Evolutionary conservation across 2,797 vertebrate genomes (phyloP).

Genomic region (Sternotherus odoratus): DNA sequence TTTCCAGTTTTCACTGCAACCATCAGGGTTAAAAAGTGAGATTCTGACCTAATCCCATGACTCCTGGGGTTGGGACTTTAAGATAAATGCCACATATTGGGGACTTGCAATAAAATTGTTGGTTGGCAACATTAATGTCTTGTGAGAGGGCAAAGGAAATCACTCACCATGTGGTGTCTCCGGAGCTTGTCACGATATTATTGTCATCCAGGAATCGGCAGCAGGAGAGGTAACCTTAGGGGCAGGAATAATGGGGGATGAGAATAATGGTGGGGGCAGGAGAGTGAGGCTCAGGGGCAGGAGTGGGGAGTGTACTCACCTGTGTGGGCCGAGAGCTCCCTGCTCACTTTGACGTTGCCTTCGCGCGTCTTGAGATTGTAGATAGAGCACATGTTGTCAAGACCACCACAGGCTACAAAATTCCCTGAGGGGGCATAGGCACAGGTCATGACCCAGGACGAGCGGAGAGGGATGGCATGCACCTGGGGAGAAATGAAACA

Average conservation of each 20-base stretch:
- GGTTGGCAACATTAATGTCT: neutral
- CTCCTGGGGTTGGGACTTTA: neutral
- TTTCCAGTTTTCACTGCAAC: neutral
- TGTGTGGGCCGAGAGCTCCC: conserved; percentile 94
- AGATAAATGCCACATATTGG: neutral
- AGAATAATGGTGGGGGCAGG: neutral
- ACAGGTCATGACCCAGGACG: conserved; percentile 99
- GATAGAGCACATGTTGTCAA: conserved; percentile 99
- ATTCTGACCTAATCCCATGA: neutral
- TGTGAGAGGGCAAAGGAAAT: neutral
- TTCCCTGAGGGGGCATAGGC: conserved; percentile 97
- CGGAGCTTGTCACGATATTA: conserved; percentile 96
- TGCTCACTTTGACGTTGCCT: conserved; percentile 95
- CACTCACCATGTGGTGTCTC: conserved; percentile 95
- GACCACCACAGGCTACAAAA: conserved; percentile 95
- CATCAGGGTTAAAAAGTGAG: neutral
- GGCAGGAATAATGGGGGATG: neutral
- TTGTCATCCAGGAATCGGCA: conserved; percentile 95
- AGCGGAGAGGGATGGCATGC: conserved; percentile 95
- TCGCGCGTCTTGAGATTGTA: conserved; percentile 97
- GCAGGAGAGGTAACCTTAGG: conserved; percentile 94
- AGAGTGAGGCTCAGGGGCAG: neutral
- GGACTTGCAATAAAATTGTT: neutral
- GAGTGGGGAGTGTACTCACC: conserved; percentile 78
- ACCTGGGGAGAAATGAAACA: conserved; percentile 81